Evolutionary conservation across 2,888 invertebrate species (phyloP).

Genomic region (Vesta saturnalis): DNA sequence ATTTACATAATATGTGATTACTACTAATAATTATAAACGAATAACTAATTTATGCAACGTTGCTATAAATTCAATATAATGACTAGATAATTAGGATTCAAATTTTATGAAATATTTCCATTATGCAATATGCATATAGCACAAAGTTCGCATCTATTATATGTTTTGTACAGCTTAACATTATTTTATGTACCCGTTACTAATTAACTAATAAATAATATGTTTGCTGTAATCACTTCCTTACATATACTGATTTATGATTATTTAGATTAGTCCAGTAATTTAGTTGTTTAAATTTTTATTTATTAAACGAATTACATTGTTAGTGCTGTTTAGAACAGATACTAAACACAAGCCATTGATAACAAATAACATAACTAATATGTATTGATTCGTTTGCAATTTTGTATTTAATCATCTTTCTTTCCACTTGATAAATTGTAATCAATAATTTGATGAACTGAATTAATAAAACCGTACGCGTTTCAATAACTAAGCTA

Average conservation of each 20-base stretch:
- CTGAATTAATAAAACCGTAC: too few species aligned
- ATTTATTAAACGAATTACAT: too few species aligned
- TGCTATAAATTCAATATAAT: neutral
- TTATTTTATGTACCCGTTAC: neutral
- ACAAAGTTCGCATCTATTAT: neutral
- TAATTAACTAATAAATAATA: neutral
- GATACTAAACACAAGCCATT: too few species aligned
- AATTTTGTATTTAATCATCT: too few species aligned
- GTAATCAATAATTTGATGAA: too few species aligned
- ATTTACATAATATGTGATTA: neutral
- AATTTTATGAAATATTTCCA: conserved; percentile 1
- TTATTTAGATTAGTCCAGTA: neutral
- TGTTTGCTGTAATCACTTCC: neutral
- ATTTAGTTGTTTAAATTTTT: too few species aligned
- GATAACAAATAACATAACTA: too few species aligned
- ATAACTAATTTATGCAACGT: neutral
- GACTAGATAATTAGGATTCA: neutral
- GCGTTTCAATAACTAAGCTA: too few species aligned
- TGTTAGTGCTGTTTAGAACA: too few species aligned
- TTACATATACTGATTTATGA: neutral
- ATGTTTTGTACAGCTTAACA: neutral
- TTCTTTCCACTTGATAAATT: too few species aligned
- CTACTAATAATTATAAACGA: neutral
- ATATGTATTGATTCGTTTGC: too few species aligned
- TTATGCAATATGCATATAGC: neutral